Evolutionary conservation across 2,113 vertebrate species (phyloP), one percentile per base, ranked within the genome.

Genomic region (Zosterops japonicus): DNA sequence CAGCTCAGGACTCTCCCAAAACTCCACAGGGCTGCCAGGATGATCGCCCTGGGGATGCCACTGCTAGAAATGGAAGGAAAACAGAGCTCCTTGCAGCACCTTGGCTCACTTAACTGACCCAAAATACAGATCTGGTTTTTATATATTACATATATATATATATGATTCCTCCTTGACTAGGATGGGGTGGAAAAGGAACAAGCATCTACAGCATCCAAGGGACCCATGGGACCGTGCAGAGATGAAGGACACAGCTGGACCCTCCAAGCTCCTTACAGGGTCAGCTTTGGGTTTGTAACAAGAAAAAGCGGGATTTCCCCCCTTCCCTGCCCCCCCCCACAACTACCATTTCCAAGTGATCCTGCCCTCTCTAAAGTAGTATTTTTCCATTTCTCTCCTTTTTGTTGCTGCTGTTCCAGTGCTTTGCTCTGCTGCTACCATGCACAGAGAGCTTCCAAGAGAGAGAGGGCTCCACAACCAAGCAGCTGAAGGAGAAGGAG

Each of bases 181-280:
- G 44, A 53, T 17, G 63, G 27, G 52, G 33, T 5, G 4, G 59
- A 81, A 74, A 83, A 52, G 56, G 31, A 93, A 24, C 12, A 42
- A 70, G 56, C 4, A 3, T 5, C 14, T n/a, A 46, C 25, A 67
- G 49, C 49, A 41, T 44, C 24, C 4, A 8, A 78, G 77, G 68
- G 44, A 85, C 49, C 56, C 57, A 17, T 0, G 0, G 41, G 47
- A 44, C 10, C 5, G 2, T 4, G 13, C 6, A 35, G 21, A 18
- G 56, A 42, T 18, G 20, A 79, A 65, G 57, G 82, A 41, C 67
- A 25, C 65, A 78, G 67, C 75, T 50, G 70, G 68, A 29, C 44
- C 23, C 50, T 35, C 31, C 84, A 44, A 64, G 84, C 52, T 52
- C 52, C 75, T 93, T n/a, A 77, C 42, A 64, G 61, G 47, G 70